phyloP scores from a whole-genome alignment of 1,140 invertebrate genomes.

The Solen grandis region DNA sequence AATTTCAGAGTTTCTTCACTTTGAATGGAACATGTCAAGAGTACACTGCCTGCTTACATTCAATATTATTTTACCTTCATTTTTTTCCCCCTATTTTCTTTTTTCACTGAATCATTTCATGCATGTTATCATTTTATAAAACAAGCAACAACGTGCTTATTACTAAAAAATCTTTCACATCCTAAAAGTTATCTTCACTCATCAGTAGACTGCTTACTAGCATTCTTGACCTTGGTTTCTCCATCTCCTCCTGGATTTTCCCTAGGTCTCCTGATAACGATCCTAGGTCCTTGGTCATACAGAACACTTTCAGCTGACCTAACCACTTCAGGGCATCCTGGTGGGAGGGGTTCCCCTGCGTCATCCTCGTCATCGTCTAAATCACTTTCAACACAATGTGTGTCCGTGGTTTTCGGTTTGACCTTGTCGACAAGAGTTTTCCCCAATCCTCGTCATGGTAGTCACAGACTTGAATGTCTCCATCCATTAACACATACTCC shows the following conservation, averaged over 20 bases:
- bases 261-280: background rate
- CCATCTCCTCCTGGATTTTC: background rate
- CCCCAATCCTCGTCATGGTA: background rate
- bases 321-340: too few species aligned
- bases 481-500: conserved; percentile 10
- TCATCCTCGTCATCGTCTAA: conserved; percentile 12
- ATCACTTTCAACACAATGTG: conserved; percentile 7
- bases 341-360: background rate
- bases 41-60: too few species aligned
- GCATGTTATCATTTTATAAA: too few species aligned
- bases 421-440: background rate
- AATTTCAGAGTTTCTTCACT: too few species aligned
- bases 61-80: too few species aligned
- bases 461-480: conserved; percentile 6
- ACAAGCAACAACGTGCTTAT: too few species aligned
- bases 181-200: background rate
- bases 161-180: conserved; percentile 4
- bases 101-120: too few species aligned
- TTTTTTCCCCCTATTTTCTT: too few species aligned
- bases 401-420: background rate
- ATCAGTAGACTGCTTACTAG: background rate
- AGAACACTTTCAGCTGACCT: conserved; percentile 2
- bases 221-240: background rate
- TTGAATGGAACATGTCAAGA: too few species aligned
- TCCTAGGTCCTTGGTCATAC: background rate